Conservation (phyloP, 2,888 invertebrate genomes). For the Ecdyonurus torrentis region DNA sequence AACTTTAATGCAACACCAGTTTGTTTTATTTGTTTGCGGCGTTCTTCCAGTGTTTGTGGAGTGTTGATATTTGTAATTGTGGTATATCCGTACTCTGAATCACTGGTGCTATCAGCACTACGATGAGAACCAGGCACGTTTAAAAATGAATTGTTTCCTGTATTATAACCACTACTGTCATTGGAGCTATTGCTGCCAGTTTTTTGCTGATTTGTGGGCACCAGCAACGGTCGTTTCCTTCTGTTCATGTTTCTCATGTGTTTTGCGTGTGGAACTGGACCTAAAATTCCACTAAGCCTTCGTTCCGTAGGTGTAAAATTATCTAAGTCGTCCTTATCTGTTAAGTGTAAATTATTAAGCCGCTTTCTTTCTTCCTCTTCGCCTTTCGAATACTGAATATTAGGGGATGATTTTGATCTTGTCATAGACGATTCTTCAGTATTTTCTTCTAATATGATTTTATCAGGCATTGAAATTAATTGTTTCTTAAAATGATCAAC, state of each 20-base stretch:
- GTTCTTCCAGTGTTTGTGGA: conserved; percentile 28
- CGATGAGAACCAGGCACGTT: conserved; percentile 9
- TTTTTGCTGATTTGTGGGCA: not conserved
- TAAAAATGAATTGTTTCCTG: conserved; percentile 18
- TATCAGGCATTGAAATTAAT: not conserved
- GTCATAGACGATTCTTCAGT: not conserved
- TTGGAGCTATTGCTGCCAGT: conserved; percentile 13
- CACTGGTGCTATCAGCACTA: conserved; percentile 24
- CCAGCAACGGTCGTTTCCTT: not conserved
- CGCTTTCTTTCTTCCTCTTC: too few species aligned
- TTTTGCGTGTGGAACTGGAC: not conserved
- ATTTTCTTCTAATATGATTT: not conserved
- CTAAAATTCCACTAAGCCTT: conserved; percentile 9
- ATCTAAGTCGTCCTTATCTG: too few species aligned
- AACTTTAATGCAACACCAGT: not conserved
- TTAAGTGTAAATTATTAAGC: too few species aligned
- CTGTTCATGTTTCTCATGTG: not conserved
- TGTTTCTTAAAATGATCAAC: too few species aligned
- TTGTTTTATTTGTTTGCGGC: not conserved
- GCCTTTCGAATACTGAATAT: not conserved
- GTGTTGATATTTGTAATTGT: conserved; percentile 41
- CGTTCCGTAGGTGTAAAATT: conserved; percentile 7
- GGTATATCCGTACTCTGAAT: conserved; percentile 43
- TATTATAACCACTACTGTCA: conserved; percentile 36
- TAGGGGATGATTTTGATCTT: not conserved